phyloP scores from a whole-genome alignment of 2,888 invertebrate genomes.

The Acanthosepion lycidas region DNA sequence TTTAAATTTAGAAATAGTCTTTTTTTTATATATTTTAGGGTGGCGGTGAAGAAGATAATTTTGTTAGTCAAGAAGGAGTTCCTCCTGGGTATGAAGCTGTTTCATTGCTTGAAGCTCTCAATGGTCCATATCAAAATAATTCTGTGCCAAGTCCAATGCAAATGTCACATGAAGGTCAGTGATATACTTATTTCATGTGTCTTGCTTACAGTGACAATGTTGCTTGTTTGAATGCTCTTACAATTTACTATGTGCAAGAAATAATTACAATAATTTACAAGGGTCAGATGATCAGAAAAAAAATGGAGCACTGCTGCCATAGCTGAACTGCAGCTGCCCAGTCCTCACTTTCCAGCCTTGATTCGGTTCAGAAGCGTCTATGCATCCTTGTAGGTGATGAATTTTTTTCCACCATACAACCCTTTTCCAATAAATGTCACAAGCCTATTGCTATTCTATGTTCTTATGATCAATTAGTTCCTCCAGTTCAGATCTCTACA shows the following conservation, averaged over 20 bases:
- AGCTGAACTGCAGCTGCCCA: too few relatives aligned
- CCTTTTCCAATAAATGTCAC: too few relatives aligned
- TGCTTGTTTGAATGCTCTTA: not conserved
- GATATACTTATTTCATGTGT: not conserved
- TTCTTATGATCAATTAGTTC: too few relatives aligned
- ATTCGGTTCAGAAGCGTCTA: too few relatives aligned
- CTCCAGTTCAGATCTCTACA: too few relatives aligned
- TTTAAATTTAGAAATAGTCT: not conserved
- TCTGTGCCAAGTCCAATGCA: constrained; percentile 56
- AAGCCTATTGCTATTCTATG: too few relatives aligned
- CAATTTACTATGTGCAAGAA: not conserved
- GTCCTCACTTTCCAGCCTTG: too few relatives aligned
- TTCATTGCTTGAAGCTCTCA: constrained; percentile 94
- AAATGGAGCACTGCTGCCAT: too few relatives aligned
- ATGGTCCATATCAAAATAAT: constrained; percentile 83
- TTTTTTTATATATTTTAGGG: constrained; percentile 49
- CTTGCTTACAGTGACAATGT: not conserved
- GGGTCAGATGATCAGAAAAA: too few relatives aligned
- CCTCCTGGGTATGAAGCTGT: constrained; percentile 95
- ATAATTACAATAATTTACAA: not conserved
- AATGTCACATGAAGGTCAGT: constrained; percentile 48
- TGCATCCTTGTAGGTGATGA: too few relatives aligned
- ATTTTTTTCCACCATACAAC: too few relatives aligned
- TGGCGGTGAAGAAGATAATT: constrained; percentile 64
- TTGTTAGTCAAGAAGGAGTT: constrained; percentile 81